These are phyloP conservation scores for Catostylus mosaicus DNA, from an alignment of 30 jellyfish, hydroid and myxozoan species.

Conservation along the genomic window DNA sequence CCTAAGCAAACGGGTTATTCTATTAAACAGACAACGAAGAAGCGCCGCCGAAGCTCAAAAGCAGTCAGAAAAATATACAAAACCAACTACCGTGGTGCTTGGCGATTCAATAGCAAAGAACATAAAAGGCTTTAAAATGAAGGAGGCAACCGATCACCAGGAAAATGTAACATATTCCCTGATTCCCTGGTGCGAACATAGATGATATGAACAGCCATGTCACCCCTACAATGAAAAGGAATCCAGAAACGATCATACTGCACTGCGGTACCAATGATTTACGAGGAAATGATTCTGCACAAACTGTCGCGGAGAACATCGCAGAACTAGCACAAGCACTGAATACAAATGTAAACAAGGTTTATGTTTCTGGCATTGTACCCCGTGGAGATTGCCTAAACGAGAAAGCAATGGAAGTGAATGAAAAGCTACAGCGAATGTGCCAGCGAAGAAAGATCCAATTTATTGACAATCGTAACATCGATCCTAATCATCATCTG, in stretches of 20 bases:
- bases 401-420: neutral
- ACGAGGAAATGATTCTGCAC: neutral
- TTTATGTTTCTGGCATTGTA: neutral
- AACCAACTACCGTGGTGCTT: conserved; percentile 9
- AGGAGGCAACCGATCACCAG: too few relatives aligned
- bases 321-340: neutral
- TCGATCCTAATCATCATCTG: too few relatives aligned
- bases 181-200: conserved; percentile 9
- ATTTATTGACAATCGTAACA: neutral
- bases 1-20: conserved; percentile 11
- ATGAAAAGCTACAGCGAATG: neutral
- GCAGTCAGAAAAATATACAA: neutral
- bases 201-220: neutral
- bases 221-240: neutral
- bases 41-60: conserved; percentile 1
- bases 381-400: conserved; percentile 2
- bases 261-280: conserved; percentile 2
- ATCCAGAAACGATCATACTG: neutral
- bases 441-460: neutral
- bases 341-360: neutral
- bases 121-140: too few relatives aligned
- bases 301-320: neutral
- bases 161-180: too few relatives aligned
- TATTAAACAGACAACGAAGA: neutral
- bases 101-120: conserved; percentile 5